Evolutionary conservation across 2,797 vertebrate species (phyloP), one percentile per base, ranked within the genome.

Genomic region (Molossus molossus): DNA sequence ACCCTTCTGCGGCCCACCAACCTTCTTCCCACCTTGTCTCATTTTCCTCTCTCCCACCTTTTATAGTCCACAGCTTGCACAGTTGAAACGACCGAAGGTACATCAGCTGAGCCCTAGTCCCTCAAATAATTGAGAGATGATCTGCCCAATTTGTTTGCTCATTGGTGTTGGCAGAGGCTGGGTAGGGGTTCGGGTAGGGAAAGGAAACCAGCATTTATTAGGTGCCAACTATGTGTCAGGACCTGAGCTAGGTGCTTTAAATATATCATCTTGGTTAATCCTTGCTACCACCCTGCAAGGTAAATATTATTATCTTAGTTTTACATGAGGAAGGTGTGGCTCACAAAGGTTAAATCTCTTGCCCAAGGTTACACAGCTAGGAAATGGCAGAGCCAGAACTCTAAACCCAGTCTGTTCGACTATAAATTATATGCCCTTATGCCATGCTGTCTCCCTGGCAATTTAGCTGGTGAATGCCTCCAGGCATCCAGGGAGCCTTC

Each of bases 151-250:
- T 62, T 85, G 57, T 94, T 92, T 94, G 91, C 89, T 88, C 96
- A 75, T 45, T 84, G 83, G 83, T 92, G 10, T 69, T 97, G 95
- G 94, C 96, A 97, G 72, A 94, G 37, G 20, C 70, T 76, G 65
- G 83, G 79, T n/a, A 53, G 72, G n/a, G 40, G 64, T 57, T 53
- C 4, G 12, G 70, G 70, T 67, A 96, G 57, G 82, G 89, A 92
- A 95, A 93, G 94, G 95, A 97, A 96, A 96, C 48, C 53, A 60
- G 83, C 86, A 96, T 92, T 88, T 95, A 92, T 48, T 80, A 89
- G 83, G 50, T 96, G 93, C 89, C 96, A 96, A 84, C 50, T 93
- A 88, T 94, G 96, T 96, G 94, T 95, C 97, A 96, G 94, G 84
- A 62, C 64, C 91, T 60, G 95, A 89, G 67, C 95, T 93, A 90